These are phyloP conservation scores for Lineus longissimus DNA, from an alignment of 1,140 invertebrate genomes.

Conservation along the genomic window DNA sequence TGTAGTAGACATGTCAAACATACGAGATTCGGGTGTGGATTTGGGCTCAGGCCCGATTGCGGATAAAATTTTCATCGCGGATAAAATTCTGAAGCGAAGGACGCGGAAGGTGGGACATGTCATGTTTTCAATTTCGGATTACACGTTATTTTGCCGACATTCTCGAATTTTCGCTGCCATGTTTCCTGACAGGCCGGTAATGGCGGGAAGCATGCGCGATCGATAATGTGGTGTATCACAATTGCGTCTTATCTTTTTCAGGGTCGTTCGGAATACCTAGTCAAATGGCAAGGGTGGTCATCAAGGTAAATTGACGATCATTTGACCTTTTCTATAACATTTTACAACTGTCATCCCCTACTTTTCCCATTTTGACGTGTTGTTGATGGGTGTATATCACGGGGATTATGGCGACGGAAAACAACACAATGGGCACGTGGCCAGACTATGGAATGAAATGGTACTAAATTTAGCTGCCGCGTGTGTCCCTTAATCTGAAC, in stretches of 20 bases:
- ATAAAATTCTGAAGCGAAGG: no score
- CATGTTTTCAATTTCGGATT: no score
- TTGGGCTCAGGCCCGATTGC: no score
- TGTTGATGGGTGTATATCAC: background rate
- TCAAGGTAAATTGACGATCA: constrained; percentile 63
- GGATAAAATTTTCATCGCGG: no score
- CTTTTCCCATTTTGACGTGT: background rate
- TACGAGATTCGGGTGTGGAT: no score
- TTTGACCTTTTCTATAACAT: background rate
- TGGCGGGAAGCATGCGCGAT: no score
- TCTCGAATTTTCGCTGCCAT: no score
- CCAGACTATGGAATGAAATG: background rate
- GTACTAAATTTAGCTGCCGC: background rate
- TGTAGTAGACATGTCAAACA: no score
- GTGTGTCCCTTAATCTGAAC: background rate
- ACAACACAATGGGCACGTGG: background rate
- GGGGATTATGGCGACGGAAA: background rate
- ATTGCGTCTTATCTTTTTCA: constrained; percentile 57
- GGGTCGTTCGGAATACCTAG: constrained; percentile 84
- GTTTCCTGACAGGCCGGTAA: no score
- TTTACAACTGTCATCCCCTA: background rate
- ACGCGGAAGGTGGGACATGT: no score
- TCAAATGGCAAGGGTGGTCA: constrained; percentile 95
- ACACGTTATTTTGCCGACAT: no score
- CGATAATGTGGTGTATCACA: constrained; percentile 19